Conservation (phyloP, 2,888 invertebrate species). For the Campaea margaritaria region DNA sequence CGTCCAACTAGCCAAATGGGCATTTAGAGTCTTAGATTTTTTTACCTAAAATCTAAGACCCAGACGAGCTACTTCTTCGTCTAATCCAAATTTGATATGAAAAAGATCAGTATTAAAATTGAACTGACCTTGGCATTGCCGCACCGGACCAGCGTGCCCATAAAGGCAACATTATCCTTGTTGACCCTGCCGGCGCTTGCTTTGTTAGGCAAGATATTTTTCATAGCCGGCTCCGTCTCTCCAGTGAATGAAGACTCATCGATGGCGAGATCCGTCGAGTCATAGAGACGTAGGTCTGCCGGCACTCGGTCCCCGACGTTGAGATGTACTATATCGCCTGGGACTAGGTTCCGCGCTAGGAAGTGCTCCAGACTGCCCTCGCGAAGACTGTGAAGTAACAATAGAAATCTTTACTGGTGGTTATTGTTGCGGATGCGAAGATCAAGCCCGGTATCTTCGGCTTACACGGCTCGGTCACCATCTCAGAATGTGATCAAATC, state of each 20-base stretch:
- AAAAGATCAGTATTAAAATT: too few relatives aligned
- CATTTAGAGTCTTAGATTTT: too few relatives aligned
- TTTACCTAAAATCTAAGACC: too few relatives aligned
- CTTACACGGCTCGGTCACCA: too few relatives aligned
- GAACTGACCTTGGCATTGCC: constrained; percentile 94
- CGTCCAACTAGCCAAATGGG: too few relatives aligned
- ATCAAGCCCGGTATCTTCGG: too few relatives aligned
- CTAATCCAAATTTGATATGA: too few relatives aligned
- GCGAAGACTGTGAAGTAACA: constrained; percentile 87
- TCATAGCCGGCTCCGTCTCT: constrained; percentile 96
- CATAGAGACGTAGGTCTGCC: constrained; percentile 97
- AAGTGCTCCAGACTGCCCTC: constrained; percentile 95
- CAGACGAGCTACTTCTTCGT: too few relatives aligned
- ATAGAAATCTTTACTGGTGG: too few relatives aligned
- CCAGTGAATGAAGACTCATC: constrained; percentile 99
- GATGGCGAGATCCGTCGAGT: constrained; percentile 95
- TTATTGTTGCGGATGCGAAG: too few relatives aligned
- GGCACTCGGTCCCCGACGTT: constrained; percentile 98
- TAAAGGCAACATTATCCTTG: constrained; percentile 96
- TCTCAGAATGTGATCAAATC: too few relatives aligned
- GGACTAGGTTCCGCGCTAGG: constrained; percentile 97
- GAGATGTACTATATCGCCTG: constrained; percentile 97
- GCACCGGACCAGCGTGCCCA: constrained; percentile 98
- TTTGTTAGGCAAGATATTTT: constrained; percentile 88
- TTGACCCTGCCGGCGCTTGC: constrained; percentile 88